Percentiles rank a stretch among this genome's conserved stretches.
phyloP scores from a whole-genome alignment of 2,888 invertebrate species.

The Vesta saturnalis region DNA sequence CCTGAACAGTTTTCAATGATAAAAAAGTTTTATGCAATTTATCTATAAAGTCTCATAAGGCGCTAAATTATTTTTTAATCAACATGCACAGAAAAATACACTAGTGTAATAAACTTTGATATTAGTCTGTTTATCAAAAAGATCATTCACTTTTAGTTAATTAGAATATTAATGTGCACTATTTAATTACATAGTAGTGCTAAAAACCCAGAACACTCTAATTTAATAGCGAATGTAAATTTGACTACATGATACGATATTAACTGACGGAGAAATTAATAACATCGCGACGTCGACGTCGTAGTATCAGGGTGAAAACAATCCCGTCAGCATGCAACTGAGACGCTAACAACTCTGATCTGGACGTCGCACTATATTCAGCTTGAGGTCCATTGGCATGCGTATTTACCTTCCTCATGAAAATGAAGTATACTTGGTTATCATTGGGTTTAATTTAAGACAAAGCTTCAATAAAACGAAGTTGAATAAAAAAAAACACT shows the following conservation, averaged over 20 bases:
- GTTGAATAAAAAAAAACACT: no score
- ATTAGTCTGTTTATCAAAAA: no score
- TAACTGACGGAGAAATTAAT: constrained; percentile 10
- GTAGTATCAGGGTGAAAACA: constrained; percentile 18
- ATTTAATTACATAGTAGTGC: neutral
- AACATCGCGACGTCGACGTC: constrained; percentile 12
- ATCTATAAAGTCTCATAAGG: no score
- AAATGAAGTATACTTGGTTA: constrained; percentile 5
- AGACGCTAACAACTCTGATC: constrained; percentile 28
- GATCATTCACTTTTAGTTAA: neutral
- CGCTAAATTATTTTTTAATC: no score
- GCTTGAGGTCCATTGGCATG: constrained; percentile 30
- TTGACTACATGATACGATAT: constrained; percentile 8
- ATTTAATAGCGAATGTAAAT: neutral
- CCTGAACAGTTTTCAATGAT: no score
- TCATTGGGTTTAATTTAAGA: no score
- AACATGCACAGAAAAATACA: no score
- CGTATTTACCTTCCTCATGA: constrained; percentile 27
- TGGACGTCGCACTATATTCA: constrained; percentile 26
- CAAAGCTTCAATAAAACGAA: no score
- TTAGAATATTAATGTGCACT: neutral
- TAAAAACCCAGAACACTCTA: neutral
- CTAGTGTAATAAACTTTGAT: no score
- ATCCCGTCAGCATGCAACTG: constrained; percentile 29
- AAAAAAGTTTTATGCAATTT: no score